Conservation (phyloP, 1,140 invertebrate genomes). For the Centruroides vittatus region DNA sequence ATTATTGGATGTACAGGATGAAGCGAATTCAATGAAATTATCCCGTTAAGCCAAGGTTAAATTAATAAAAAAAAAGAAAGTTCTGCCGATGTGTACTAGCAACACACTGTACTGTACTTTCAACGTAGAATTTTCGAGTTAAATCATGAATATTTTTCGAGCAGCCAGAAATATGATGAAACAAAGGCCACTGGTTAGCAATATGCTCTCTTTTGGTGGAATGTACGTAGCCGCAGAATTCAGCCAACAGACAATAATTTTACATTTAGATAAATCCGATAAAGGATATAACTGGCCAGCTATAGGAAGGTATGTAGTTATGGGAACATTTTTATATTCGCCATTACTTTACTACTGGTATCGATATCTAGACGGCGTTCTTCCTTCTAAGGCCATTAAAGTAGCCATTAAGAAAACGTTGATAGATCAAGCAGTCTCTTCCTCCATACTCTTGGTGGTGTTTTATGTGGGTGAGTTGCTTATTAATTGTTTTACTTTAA, state of each 20-base stretch:
- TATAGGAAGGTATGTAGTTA: conserved; percentile 40
- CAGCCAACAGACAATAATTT: conserved; percentile 54
- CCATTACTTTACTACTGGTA: conserved; percentile 52
- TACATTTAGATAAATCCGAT: conserved; percentile 1
- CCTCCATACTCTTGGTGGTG: conserved; percentile 47
- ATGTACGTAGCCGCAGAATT: conserved; percentile 63
- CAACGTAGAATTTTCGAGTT: no score
- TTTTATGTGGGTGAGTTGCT: conserved; percentile 50
- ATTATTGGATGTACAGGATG: background rate
- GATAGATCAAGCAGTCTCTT: conserved; percentile 60
- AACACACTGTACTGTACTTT: no score
- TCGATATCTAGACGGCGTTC: conserved; percentile 52
- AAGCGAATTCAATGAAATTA: no score
- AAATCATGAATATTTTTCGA: no score
- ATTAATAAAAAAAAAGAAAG: no score
- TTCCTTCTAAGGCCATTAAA: conserved; percentile 44
- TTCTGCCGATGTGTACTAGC: no score
- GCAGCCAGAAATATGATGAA: no score
- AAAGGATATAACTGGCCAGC: conserved; percentile 17
- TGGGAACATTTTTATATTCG: conserved; percentile 42
- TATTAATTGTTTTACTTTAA: background rate
- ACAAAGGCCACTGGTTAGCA: conserved; percentile 44
- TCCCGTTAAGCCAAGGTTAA: no score
- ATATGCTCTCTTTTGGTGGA: conserved; percentile 55
- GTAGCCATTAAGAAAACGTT: conserved; percentile 52